Evolutionary conservation across 2,888 invertebrate species (phyloP).

Genomic region (Tanypteryx hageni): DNA sequence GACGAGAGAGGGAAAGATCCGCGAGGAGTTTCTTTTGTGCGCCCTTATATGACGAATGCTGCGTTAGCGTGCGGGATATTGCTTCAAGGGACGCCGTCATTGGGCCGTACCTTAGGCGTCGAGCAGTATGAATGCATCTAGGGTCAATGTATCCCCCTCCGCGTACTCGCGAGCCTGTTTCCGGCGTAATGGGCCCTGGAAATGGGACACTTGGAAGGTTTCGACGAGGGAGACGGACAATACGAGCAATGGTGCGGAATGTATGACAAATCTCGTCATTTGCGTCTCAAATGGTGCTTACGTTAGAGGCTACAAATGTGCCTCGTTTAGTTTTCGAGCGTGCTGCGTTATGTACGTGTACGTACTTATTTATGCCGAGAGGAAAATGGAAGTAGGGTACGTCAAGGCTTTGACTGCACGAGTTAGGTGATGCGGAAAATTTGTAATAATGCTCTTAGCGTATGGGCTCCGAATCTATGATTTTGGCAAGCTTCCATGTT

Average conservation of each 20-base stretch:
- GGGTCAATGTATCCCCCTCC: background rate
- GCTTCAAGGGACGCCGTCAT: background rate
- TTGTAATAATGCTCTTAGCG: background rate
- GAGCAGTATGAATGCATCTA: background rate
- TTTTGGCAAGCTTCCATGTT: too few species aligned
- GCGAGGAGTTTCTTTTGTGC: background rate
- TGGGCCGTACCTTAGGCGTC: background rate
- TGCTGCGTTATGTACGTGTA: slow-evolving; percentile 8
- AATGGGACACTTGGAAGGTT: background rate
- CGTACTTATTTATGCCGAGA: background rate
- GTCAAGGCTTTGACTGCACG: background rate
- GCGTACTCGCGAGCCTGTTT: background rate
- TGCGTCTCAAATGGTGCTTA: background rate
- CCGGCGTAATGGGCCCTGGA: slow-evolving; percentile 18
- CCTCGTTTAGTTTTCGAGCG: slow-evolving; percentile 2
- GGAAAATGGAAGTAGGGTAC: background rate
- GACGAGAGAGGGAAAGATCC: too few species aligned
- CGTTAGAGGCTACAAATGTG: background rate
- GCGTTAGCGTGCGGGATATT: slow-evolving; percentile 16
- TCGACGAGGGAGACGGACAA: background rate
- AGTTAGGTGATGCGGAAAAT: background rate
- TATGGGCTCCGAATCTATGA: background rate
- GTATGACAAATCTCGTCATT: slow-evolving; percentile 23
- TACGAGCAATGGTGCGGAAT: slow-evolving; percentile 10
- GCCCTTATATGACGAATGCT: background rate